Conservation (phyloP, 2,797 vertebrate species). For the Antrozous pallidus region DNA sequence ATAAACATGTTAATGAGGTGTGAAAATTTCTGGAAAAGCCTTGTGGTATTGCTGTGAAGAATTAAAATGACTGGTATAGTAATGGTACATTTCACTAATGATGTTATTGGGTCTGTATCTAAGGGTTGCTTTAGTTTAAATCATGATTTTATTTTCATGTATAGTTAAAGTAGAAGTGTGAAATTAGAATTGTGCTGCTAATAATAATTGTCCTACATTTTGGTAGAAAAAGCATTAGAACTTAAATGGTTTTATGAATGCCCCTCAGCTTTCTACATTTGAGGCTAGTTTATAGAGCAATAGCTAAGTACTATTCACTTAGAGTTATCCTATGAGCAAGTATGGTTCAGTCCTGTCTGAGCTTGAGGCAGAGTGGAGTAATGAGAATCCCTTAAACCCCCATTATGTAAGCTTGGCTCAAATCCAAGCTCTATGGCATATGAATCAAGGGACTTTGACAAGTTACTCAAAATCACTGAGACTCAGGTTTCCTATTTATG, state of each 20-base stretch:
- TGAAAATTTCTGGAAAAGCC: background rate
- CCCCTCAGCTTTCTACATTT: background rate
- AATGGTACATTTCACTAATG: background rate
- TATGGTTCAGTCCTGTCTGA: background rate
- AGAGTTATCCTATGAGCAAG: too few species aligned
- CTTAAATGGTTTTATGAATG: background rate
- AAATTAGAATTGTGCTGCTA: background rate
- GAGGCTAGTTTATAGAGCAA: background rate
- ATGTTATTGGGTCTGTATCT: background rate
- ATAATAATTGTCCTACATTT: background rate
- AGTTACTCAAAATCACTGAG: background rate
- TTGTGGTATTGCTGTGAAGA: background rate
- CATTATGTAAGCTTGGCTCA: background rate
- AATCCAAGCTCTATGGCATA: background rate
- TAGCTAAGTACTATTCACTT: background rate
- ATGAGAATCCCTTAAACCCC: fast-evolving
- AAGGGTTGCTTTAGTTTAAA: background rate
- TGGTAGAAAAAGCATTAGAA: background rate
- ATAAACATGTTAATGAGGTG: background rate
- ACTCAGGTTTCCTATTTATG: background rate
- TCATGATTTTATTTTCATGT: background rate
- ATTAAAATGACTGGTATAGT: background rate
- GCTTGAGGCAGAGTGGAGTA: background rate
- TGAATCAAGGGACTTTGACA: background rate
- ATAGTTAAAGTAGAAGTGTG: background rate